Evolutionary conservation across 2,888 invertebrate species (phyloP), one percentile per base, ranked within the genome.

Genomic region (Leucophora obtusa): DNA sequence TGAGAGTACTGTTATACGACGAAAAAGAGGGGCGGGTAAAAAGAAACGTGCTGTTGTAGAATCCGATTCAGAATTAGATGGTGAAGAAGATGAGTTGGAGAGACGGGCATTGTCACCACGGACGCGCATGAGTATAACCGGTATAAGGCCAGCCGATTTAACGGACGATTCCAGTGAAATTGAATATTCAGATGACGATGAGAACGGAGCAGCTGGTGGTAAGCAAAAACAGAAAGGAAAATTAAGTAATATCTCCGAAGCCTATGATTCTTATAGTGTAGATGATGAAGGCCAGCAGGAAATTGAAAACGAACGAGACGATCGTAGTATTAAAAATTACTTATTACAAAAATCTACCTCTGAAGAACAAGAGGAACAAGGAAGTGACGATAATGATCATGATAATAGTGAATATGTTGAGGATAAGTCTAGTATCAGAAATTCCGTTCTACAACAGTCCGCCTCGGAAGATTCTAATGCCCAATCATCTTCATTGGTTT

Each of bases 111-210:
- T 89, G 0, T 90, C 90, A 0, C 90, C 90, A 14, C 83, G 87
- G 58, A 90, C 90, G 0, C 85, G 90, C 0, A 88, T 89, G 88
- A 89, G 90, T 56, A 89, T 89, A 1, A 89, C 89, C 0, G 90
- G 90, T 0, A 79, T 88, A n/a, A 85, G 89, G 2, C 89, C 89
- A 0, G 65, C 79, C 2, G 88, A 89, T 58, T 71, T 88, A 0
- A 70, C 84, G 0, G 83, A 85, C 47, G 87, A 86, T 50, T 87
- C 87, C 1, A 89, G 89, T 58, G 90, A 88, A 78, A 87, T 89
- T n/a, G 87, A 86, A 3, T 87, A 85, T 59, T 85, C 85, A 7
- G 85, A 85, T 7, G 85, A 82, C 2, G 85, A 82, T 3, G 65
- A 28, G 6, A n/a, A n/a, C 35, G 11, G 38, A 38, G 38, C 85